Conservation (phyloP, 2,113 vertebrate species). For the Scomber japonicus region DNA sequence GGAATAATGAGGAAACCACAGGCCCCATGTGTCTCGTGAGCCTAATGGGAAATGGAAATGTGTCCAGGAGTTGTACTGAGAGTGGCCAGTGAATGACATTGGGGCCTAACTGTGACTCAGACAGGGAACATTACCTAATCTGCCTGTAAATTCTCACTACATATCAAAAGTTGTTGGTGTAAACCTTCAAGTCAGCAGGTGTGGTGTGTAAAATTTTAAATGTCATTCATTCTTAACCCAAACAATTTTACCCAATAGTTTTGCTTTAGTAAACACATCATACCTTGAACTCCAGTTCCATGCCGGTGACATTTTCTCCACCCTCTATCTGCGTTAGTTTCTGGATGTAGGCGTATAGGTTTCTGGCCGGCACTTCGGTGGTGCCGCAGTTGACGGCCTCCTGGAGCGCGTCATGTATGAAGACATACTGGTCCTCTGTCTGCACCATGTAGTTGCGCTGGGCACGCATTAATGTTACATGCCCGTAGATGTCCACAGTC, state of each 20-base stretch:
- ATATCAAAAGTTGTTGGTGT: conserved; percentile 23
- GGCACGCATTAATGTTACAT: conserved; percentile 98
- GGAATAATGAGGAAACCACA: conserved; percentile 76
- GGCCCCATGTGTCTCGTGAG: conserved; percentile 79
- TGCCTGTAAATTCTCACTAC: background rate
- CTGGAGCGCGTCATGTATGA: conserved; percentile 97
- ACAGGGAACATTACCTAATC: background rate
- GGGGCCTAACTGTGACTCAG: conserved; percentile 20
- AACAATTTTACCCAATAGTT: background rate
- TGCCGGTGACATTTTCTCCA: conserved; percentile 98
- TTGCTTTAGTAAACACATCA: background rate
- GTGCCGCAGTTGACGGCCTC: conserved; percentile 99
- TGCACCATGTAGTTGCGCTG: conserved; percentile 99
- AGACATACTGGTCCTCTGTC: conserved; percentile 99
- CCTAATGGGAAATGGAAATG: conserved; percentile 68
- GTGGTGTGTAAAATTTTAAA: background rate
- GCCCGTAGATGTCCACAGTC: conserved; percentile 99
- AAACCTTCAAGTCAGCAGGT: background rate
- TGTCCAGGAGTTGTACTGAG: conserved; percentile 37
- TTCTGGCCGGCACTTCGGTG: conserved; percentile 99
- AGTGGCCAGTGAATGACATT: conserved; percentile 47
- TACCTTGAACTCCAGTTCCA: conserved; percentile 99
- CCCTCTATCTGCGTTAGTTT: conserved; percentile 98
- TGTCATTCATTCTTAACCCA: no score
- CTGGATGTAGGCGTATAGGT: conserved; percentile 99